A percentile compares a stretch with the other conserved stretches of the same genome.
phyloP scores from a whole-genome alignment of 2,888 invertebrate genomes.

The Cantharis nigra region DNA sequence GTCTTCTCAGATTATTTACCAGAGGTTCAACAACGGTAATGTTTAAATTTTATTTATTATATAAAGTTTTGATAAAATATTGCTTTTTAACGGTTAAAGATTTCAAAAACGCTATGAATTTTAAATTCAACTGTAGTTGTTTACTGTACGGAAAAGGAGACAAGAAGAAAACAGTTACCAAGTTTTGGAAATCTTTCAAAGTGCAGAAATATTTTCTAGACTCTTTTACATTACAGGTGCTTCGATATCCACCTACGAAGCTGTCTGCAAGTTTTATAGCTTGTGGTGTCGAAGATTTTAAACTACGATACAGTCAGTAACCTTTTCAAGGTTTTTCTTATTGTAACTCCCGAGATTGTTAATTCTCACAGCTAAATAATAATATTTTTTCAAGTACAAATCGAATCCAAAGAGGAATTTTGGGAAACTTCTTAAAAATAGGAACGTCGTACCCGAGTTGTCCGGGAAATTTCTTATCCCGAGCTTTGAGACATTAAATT shows the following conservation, averaged over 20 bases:
- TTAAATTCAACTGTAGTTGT: neutral
- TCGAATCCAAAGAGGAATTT: neutral
- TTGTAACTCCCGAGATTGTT: conserved; percentile 6
- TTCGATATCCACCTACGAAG: conserved; percentile 16
- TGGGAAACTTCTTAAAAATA: neutral
- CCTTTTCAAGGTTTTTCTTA: conserved; percentile 46
- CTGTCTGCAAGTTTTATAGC: conserved; percentile 9
- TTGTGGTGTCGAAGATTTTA: neutral
- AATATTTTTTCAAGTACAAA: neutral
- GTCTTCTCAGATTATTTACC: neutral
- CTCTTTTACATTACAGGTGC: conserved; percentile 16
- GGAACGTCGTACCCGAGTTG: neutral
- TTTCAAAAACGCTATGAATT: neutral
- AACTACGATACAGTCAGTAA: conserved; percentile 46
- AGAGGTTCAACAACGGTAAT: neutral
- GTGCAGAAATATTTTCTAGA: neutral
- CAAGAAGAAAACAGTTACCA: neutral
- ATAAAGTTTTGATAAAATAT: neutral
- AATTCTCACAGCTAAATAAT: conserved; percentile 1
- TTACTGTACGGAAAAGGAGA: neutral
- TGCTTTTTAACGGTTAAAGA: neutral
- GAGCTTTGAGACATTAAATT: neutral
- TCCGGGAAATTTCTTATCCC: neutral
- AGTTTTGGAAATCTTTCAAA: neutral
- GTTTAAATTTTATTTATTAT: neutral